phyloP scores from a whole-genome alignment of 2,113 vertebrate genomes.

The Theropithecus gelada region DNA sequence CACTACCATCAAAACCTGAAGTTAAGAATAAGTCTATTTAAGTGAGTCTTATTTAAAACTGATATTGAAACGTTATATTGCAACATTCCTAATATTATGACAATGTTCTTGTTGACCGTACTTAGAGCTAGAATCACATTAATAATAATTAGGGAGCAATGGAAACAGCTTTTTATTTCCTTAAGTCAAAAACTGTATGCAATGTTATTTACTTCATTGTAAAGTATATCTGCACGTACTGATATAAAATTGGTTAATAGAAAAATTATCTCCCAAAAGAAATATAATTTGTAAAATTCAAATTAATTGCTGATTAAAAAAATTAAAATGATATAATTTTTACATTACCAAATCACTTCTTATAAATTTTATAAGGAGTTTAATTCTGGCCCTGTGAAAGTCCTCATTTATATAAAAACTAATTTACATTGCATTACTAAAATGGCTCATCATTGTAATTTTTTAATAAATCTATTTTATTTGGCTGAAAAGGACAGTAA shows the following conservation, averaged over 20 bases:
- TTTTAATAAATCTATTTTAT: slow-evolving; percentile 45
- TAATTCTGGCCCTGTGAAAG: background rate
- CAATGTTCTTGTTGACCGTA: background rate
- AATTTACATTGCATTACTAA: background rate
- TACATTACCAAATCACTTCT: background rate
- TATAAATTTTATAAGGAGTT: background rate
- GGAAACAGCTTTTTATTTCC: background rate
- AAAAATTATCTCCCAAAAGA: background rate
- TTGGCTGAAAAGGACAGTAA: slow-evolving; percentile 19
- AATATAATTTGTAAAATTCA: slow-evolving; percentile 5
- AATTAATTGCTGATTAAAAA: background rate
- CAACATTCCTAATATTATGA: background rate
- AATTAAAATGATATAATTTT: background rate
- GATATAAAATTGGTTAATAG: background rate
- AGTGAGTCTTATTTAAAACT: background rate
- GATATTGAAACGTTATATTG: background rate
- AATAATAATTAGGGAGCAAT: background rate
- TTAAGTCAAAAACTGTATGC: background rate
- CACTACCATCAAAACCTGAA: background rate
- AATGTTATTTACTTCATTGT: background rate
- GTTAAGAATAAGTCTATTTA: background rate
- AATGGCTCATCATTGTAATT: background rate
- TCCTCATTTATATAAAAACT: background rate
- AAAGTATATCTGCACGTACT: background rate
- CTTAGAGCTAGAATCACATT: background rate